phyloP scores from a whole-genome alignment of 2,888 invertebrate genomes.

The Diadegma fenestrale region DNA sequence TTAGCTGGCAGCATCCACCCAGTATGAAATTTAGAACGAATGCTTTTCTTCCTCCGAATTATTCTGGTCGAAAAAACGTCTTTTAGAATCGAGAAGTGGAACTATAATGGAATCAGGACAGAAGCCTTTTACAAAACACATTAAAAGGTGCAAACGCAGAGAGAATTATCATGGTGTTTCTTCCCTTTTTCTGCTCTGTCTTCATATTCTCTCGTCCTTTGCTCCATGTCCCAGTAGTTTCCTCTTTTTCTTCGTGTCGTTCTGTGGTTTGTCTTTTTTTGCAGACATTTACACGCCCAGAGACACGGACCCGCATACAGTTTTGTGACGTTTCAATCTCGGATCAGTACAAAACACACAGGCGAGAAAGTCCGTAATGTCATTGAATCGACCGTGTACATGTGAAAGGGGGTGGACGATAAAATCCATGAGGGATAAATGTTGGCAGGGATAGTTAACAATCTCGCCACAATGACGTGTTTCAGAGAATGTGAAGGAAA shows the following conservation, averaged over 20 bases:
- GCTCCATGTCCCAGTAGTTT: background rate
- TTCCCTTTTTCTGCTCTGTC: background rate
- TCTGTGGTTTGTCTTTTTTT: background rate
- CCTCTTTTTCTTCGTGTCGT: background rate
- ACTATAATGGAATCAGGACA: slow-evolving; percentile 20
- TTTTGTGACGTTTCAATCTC: slow-evolving; percentile 66
- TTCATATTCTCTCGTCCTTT: background rate
- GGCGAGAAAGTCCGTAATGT: slow-evolving; percentile 9
- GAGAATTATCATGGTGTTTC: slow-evolving; percentile 25
- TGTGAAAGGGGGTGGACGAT: slow-evolving; percentile 2
- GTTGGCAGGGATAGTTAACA: slow-evolving; percentile 35
- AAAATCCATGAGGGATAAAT: slow-evolving; percentile 23
- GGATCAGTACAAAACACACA: slow-evolving; percentile 34
- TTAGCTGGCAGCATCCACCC: slow-evolving; percentile 41
- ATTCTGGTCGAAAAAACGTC: slow-evolving; percentile 1
- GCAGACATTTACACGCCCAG: slow-evolving; percentile 34
- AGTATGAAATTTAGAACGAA: slow-evolving; percentile 27
- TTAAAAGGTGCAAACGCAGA: slow-evolving; percentile 47
- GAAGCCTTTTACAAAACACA: slow-evolving; percentile 39
- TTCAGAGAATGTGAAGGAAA: slow-evolving; percentile 28
- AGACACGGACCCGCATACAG: slow-evolving; percentile 45
- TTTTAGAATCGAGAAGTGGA: slow-evolving; percentile 20
- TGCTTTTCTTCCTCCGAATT: slow-evolving; percentile 48
- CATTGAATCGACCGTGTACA: slow-evolving; percentile 32
- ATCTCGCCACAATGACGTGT: slow-evolving; percentile 32